A percentile compares a stretch with the other conserved stretches of the same genome.
These are phyloP conservation scores for Apis cerana DNA, from an alignment of 1,140 invertebrate species.

Conservation along the genomic window DNA sequence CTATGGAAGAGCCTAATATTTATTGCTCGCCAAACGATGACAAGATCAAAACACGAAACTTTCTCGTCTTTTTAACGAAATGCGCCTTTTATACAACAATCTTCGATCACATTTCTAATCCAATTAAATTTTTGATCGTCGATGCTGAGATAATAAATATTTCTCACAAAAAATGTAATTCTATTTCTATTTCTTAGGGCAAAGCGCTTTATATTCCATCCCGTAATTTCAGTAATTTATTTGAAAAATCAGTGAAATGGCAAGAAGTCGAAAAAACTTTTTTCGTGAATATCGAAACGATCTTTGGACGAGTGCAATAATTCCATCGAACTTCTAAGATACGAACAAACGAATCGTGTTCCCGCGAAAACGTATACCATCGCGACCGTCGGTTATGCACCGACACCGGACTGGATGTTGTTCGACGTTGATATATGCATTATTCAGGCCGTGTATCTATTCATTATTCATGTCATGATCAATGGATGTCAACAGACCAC, in stretches of 20 bases:
- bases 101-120: constrained; percentile 5
- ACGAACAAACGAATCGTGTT: constrained; percentile 44
- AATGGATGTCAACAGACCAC: constrained; percentile 71
- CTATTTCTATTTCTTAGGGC: too few species aligned
- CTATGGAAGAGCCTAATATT: constrained; percentile 24
- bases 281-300: too few species aligned
- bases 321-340: neutral
- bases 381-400: constrained; percentile 56
- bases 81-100: neutral
- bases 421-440: constrained; percentile 72
- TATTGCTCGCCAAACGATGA: constrained; percentile 1
- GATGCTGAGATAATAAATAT: too few species aligned
- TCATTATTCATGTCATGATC: constrained; percentile 75
- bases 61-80: too few species aligned
- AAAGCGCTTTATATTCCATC: too few species aligned
- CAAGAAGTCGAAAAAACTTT: too few species aligned
- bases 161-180: too few species aligned
- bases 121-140: too few species aligned
- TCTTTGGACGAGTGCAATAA: too few species aligned
- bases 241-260: too few species aligned
- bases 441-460: constrained; percentile 72
- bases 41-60: neutral
- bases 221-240: too few species aligned
- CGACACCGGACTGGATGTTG: constrained; percentile 63
- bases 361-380: constrained; percentile 22